Base-by-base conservation (phyloP, 2,888 invertebrate species). In the Cosmia trapezina region DNA sequence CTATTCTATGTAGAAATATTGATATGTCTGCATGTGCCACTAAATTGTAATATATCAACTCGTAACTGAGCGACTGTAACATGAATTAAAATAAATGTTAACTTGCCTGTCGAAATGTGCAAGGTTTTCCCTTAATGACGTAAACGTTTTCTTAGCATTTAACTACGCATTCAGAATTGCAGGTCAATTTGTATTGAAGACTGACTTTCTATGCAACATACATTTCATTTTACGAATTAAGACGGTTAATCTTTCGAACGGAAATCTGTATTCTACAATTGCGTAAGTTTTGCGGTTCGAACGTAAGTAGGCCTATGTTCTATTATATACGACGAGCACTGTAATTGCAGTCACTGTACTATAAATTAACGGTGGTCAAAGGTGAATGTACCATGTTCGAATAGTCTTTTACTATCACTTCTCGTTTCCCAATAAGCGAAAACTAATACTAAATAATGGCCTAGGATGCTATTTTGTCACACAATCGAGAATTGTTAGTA, bases 321-420 rank as follows among this genome's bases (percentile, higher is more conserved):
- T 61, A 67, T 81, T 83, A 83, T 76, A 76, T 70, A 66, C 19
- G 64, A 75, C 76, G 75, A 79, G 84, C 84, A 81, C 37, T 83
- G 80, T 86, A 81, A 85, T 78, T 80, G 83, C 68, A 70, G 43
- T 62, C 43, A 54, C 80, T 86, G 53, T 51, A 81, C 76, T 86
- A 73, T 73, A 82, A 85, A 85, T 85, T 83, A 78, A 85, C 85
- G 67, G 74, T 79, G 90, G 88, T 84, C 81, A 91, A 86, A 91
- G 92, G 88, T 89, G 87, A 85, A 77, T 85, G 84, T 83, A 85
- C 83, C 63, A 85, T 6, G 41, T 60, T 67, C 22, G 7, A 57
- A 28, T 69, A 51, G 45, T 51, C 28, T 70, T 56, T 51, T 59
- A 69, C 74, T 64, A 61, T 64, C 47, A 19, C 66, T 78, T 73